Evolutionary conservation across 1,140 invertebrate genomes (phyloP), one percentile per base, ranked within the genome.

Genomic region (Drosophila fuyamai): DNA sequence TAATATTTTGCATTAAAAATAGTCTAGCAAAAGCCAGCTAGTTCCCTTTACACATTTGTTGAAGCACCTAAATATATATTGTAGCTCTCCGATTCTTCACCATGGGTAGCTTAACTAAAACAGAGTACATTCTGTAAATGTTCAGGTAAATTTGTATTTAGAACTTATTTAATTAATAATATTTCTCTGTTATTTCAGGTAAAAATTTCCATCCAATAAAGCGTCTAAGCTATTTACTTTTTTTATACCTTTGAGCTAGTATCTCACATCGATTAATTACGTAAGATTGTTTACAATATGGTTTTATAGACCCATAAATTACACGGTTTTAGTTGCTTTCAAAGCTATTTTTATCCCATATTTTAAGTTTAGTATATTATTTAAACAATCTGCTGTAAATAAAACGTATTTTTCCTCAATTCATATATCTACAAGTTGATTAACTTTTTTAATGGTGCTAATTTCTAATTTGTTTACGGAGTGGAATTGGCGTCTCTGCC

Each of bases 381-480:
- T 47, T 18, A 47, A 27, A 0, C 10, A 8, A 13, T 40, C 35
- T 10, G 38, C 40, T 16, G 7, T 16, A 9, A 12, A 29, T 6
- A 5, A 32, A 48, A 36, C 12, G 3, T 44, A 47, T 41, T 73
- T 55, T 40, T 23, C n/a, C 18, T n/a, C 0, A 18, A 51, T 36
- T 44, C 13, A 16, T 14, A 35, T 29, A 36, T 18, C 50, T 62
- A 13, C 47, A 47, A 38, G 29, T 35, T 35, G 53, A 60, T 54
- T 41, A 74, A 74, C 68, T 58, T 32, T 68, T 51, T 50, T 76
- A 76, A 77, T 77, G 74, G 50, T 51, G 50, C 36, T 51, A 70
- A 78, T 85, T 67, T 68, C 57, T 81, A 46, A 57, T 38, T 60
- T 41, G 36, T 61, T 41, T 67, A 48, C 13, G 40, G 51, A 47